Evolutionary conservation across 2,888 invertebrate species (phyloP).

Genomic region (Ophion ellenae): DNA sequence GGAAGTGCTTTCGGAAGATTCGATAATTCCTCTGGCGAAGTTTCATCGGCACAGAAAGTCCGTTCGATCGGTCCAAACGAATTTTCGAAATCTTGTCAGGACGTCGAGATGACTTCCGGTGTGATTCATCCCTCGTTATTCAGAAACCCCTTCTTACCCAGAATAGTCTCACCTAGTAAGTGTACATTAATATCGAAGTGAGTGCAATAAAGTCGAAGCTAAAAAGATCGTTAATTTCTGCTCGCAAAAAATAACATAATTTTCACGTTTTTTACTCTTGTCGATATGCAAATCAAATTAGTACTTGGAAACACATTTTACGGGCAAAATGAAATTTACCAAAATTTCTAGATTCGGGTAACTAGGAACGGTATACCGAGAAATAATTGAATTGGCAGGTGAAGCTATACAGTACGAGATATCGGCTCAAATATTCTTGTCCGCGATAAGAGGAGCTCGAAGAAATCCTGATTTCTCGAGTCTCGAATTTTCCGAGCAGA

Average conservation of each 20-base stretch:
- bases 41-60: slow-evolving; percentile 50
- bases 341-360: background rate
- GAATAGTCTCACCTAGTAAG: slow-evolving; percentile 71
- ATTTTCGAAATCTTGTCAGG: slow-evolving; percentile 59
- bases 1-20: slow-evolving; percentile 48
- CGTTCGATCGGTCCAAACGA: slow-evolving; percentile 38
- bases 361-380: background rate
- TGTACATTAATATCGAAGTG: background rate
- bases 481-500: slow-evolving; percentile 85
- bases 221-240: background rate
- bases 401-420: slow-evolving; percentile 85
- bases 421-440: slow-evolving; percentile 86
- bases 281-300: background rate
- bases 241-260: background rate
- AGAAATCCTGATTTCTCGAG: slow-evolving; percentile 85
- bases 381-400: slow-evolving; percentile 52
- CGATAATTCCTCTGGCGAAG: background rate
- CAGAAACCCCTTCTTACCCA: slow-evolving; percentile 59
- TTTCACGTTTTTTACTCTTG: background rate
- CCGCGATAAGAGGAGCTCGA: slow-evolving; percentile 86
- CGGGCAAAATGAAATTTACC: background rate
- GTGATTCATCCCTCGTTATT: slow-evolving; percentile 59
- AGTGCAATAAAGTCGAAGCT: background rate
- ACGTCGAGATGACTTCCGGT: slow-evolving; percentile 49
- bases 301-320: background rate